These are phyloP conservation scores for Dromococcyx pavoninus DNA, from an alignment of 2,797 vertebrate species.

Conservation along the genomic window DNA sequence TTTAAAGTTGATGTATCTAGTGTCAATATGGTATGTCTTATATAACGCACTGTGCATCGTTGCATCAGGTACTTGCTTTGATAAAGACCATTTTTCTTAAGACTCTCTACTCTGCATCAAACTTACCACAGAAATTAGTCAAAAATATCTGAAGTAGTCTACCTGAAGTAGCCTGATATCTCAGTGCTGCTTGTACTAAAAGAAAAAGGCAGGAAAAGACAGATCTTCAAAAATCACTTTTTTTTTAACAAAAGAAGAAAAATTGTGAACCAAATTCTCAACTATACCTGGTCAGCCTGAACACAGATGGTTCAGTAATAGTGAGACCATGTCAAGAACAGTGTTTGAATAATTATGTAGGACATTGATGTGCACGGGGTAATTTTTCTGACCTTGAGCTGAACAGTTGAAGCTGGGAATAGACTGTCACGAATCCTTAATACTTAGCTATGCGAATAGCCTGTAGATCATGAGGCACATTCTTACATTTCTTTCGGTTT, in stretches of 20 bases:
- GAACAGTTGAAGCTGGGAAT: background rate
- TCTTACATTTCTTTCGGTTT: background rate
- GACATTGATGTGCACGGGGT: background rate
- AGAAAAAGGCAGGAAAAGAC: too few relatives aligned
- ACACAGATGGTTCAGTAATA: background rate
- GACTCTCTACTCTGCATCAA: background rate
- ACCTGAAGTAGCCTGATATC: background rate
- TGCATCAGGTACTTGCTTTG: background rate
- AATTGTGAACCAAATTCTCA: background rate
- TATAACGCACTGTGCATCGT: accelerated
- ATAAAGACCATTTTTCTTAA: background rate
- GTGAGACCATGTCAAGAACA: background rate
- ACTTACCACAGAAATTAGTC: background rate
- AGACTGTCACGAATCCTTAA: background rate
- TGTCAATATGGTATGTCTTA: accelerated
- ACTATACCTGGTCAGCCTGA: background rate
- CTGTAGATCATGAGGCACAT: background rate
- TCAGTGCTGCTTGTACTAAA: background rate
- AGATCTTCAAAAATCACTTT: background rate
- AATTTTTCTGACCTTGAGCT: background rate
- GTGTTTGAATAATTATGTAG: background rate
- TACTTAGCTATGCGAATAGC: background rate
- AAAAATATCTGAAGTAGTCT: background rate
- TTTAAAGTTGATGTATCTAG: background rate
- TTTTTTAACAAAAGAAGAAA: background rate